Conservation (phyloP, 1,140 invertebrate species). For the Listronotus oregonensis region DNA sequence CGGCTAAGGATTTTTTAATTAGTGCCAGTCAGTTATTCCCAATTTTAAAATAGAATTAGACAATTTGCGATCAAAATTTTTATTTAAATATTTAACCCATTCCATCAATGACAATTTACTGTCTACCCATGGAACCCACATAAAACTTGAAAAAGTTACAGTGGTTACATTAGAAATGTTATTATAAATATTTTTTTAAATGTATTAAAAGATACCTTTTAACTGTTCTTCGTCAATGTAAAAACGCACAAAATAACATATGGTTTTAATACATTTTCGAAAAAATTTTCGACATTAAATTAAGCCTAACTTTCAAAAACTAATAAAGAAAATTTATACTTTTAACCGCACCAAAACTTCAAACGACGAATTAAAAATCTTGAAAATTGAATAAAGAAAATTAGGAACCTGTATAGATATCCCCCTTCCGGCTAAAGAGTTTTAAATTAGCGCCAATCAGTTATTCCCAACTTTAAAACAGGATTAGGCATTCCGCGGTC, state of each 20-base stretch:
- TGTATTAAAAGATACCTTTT: too few species aligned
- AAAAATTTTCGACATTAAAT: too few species aligned
- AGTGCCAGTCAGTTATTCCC: slow-evolving; percentile 31
- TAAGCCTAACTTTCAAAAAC: too few species aligned
- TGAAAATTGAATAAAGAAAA: slow-evolving; percentile 1
- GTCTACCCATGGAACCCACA: too few species aligned
- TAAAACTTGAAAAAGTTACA: too few species aligned
- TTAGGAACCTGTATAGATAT: slow-evolving; percentile 20
- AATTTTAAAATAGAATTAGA: slow-evolving; percentile 33
- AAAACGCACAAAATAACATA: too few species aligned
- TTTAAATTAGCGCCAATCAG: slow-evolving; percentile 39
- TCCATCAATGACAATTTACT: slow-evolving; percentile 57
- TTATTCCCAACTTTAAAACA: slow-evolving; percentile 30
- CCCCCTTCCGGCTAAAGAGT: slow-evolving; percentile 30
- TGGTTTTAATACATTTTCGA: too few species aligned
- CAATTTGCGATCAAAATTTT: slow-evolving; percentile 34
- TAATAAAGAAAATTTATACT: too few species aligned
- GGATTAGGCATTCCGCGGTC: slow-evolving; percentile 28
- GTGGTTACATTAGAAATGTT: too few species aligned
- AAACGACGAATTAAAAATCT: slow-evolving; percentile 3
- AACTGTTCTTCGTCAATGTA: too few species aligned
- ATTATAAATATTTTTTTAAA: too few species aligned
- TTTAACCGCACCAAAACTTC: not conserved
- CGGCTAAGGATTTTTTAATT: slow-evolving; percentile 35
- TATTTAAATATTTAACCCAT: slow-evolving; percentile 49